phyloP scores from a whole-genome alignment of 2,888 invertebrate species.

The Saturnia pavonia region DNA sequence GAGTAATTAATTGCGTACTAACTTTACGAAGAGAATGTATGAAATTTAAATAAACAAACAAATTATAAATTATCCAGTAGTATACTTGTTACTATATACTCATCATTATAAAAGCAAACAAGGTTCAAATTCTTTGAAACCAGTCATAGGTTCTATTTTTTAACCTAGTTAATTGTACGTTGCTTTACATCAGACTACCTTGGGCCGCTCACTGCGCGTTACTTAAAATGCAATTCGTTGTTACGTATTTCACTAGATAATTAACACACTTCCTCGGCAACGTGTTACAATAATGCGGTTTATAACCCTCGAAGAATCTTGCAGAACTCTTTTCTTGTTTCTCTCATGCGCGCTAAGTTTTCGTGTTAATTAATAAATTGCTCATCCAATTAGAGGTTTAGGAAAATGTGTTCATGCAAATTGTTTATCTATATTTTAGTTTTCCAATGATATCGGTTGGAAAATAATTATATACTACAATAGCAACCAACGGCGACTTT shows the following conservation, averaged over 20 bases:
- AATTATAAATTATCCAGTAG: background rate
- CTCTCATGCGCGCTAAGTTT: conserved; percentile 18
- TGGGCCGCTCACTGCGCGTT: conserved; percentile 53
- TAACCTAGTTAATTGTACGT: conserved; percentile 6
- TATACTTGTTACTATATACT: background rate
- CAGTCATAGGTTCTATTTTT: background rate
- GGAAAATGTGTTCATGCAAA: background rate
- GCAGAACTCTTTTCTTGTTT: conserved; percentile 21
- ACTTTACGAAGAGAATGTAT: background rate
- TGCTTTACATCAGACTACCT: conserved; percentile 40
- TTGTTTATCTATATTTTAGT: background rate
- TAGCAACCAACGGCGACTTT: too few relatives aligned
- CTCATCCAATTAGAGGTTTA: conserved; percentile 1
- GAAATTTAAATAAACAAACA: background rate
- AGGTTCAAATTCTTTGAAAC: background rate
- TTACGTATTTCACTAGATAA: conserved; percentile 53
- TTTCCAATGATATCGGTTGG: too few relatives aligned
- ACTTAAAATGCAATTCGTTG: conserved; percentile 49
- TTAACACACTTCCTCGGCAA: conserved; percentile 56
- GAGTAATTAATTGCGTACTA: background rate
- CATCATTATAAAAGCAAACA: background rate
- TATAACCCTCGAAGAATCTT: conserved; percentile 38
- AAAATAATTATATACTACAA: too few relatives aligned
- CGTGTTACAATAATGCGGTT: conserved; percentile 46
- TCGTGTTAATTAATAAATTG: background rate